Conservation (phyloP, 2,113 vertebrate species). For the Cyanistes caeruleus region DNA sequence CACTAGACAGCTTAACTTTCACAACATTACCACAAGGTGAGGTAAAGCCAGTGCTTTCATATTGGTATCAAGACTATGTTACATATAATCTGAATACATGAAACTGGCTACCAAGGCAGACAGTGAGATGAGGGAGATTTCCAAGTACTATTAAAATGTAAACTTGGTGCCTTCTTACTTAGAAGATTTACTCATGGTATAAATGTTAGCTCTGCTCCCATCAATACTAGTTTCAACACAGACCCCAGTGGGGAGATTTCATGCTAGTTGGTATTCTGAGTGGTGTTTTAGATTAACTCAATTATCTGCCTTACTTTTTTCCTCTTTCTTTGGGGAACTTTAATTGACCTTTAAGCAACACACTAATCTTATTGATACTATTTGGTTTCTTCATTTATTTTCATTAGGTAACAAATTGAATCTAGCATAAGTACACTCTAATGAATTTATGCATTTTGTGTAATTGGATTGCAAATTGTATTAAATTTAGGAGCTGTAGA, state of each 20-base stretch:
- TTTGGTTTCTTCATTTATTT: constrained; percentile 48
- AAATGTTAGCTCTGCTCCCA: not conserved
- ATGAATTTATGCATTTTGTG: constrained; percentile 26
- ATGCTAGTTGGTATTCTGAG: not conserved
- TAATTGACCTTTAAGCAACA: constrained; percentile 59
- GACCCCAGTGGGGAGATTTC: not conserved
- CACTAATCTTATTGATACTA: constrained; percentile 41
- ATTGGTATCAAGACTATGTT: not conserved
- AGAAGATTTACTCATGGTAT: not conserved
- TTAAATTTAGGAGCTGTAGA: not conserved
- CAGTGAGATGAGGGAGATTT: not conserved
- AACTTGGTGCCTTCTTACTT: not conserved
- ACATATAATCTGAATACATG: not conserved
- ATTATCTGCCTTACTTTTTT: not conserved
- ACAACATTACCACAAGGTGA: not conserved
- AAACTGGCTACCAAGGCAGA: not conserved
- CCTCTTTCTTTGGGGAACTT: not conserved
- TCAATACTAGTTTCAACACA: not conserved
- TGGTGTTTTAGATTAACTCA: not conserved
- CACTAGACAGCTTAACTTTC: not conserved
- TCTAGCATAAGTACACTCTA: constrained; percentile 27
- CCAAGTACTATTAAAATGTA: not conserved
- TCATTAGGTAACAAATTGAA: constrained; percentile 53
- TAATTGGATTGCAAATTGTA: not conserved
- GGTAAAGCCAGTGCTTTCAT: not conserved